phyloP scores from a whole-genome alignment of 1,140 invertebrate genomes.

The Tribolium madens region DNA sequence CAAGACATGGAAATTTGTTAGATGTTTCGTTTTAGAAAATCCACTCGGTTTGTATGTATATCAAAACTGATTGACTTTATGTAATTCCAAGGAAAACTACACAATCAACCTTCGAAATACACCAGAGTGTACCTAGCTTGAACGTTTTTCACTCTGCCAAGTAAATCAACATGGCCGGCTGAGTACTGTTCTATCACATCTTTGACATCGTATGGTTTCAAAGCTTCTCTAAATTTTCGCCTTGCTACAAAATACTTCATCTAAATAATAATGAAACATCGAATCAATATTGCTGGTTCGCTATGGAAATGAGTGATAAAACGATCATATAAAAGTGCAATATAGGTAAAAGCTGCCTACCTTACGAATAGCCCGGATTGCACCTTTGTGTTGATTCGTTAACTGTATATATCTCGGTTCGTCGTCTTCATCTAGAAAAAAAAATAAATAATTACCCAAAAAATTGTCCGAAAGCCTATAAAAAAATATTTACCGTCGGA shows the following conservation, averaged over 20 bases:
- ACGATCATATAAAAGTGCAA: conserved; percentile 24
- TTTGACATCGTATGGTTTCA: conserved; percentile 95
- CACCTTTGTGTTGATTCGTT: conserved; percentile 89
- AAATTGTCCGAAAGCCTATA: neutral
- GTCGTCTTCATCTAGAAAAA: conserved; percentile 80
- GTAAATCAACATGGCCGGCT: conserved; percentile 89
- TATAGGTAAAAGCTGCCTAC: conserved; percentile 67
- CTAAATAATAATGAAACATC: conserved; percentile 65
- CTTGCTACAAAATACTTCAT: conserved; percentile 92
- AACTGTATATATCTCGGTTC: conserved; percentile 82
- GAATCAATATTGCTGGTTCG: conserved; percentile 39
- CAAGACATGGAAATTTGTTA: no score
- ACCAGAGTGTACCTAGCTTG: conserved; percentile 78
- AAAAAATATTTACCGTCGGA: conserved; percentile 79
- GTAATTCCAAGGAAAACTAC: conserved; percentile 21
- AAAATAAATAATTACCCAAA: neutral
- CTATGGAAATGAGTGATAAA: conserved; percentile 17
- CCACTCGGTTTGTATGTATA: no score
- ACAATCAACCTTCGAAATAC: conserved; percentile 26
- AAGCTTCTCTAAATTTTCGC: conserved; percentile 91
- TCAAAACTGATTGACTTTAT: no score
- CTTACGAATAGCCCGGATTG: conserved; percentile 93
- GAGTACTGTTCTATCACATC: conserved; percentile 96
- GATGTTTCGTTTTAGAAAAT: no score
- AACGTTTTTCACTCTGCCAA: conserved; percentile 87